Evolutionary conservation across 2,888 invertebrate genomes (phyloP), one percentile per base, ranked within the genome.

Genomic region (Plagodis dolabraria): DNA sequence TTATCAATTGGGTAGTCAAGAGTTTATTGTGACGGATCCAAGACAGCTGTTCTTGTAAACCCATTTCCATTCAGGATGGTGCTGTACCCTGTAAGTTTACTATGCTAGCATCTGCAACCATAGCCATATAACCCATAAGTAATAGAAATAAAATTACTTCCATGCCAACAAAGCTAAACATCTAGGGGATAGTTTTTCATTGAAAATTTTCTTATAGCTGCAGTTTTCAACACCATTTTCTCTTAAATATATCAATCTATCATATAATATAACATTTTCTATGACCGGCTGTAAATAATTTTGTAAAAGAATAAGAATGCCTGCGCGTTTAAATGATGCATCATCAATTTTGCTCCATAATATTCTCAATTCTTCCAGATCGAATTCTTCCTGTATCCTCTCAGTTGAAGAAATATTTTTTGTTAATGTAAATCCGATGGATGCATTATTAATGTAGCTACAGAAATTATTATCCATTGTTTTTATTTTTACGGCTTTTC

Each of bases 181-280:
- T 72, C 95, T 90, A 0, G 96, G 95, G n/a, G 96, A 96, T 67
- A 94, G 83, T 57, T 82, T 83, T 65, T 94, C 94, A 76, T 95
- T 86, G 61, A 95, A 92, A 60, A 96, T 92, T 80, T 94, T 94
- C 70, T 93, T 93, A 68, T 93, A 92, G 51, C 63, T 72, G 70
- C 87, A 85, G 54, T 80, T 69, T 8, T 65, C 57, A 2, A 87
- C 56, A 0, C 86, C 86, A 22, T 79, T 82, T 70, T 91, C 91
- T 58, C 76, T 77, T 42, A 92, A 77, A 79, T 84, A 91, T 7
- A 83, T 63, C 42, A 90, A 56, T 59, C 91, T 79, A 64, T 92
- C 92, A 33, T 79, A 86, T 38, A 90, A 76, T 54, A 92, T 69
- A 43, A 88, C 75, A 67, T 91, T 90, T 68, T 92, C 92, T 8